phyloP scores from a whole-genome alignment of 2,888 invertebrate genomes.

The Meiosimyza decipiens region DNA sequence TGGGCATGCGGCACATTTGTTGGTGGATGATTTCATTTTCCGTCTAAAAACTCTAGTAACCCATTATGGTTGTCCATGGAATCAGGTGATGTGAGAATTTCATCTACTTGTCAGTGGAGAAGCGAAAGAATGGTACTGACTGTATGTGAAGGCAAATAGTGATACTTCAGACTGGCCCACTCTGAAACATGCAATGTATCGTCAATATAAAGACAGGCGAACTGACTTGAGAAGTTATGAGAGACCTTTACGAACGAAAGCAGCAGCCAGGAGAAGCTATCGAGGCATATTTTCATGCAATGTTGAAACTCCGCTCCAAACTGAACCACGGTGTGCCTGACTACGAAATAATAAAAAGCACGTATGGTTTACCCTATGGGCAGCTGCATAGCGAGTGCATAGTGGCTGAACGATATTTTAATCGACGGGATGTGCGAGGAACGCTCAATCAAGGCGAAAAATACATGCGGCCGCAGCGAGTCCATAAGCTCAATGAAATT shows the following conservation, averaged over 20 bases:
- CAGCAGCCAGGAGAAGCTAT: neutral
- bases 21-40: constrained; percentile 11
- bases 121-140: neutral
- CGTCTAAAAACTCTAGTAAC: no score
- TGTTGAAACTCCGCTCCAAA: constrained; percentile 14
- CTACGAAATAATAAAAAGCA: neutral
- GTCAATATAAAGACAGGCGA: neutral
- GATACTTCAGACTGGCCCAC: neutral
- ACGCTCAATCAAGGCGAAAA: no score
- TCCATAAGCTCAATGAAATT: no score
- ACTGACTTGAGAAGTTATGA: constrained; percentile 3
- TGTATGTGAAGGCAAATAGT: neutral
- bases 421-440: neutral
- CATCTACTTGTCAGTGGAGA: neutral
- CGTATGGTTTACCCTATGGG: constrained; percentile 18
- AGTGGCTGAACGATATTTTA: constrained; percentile 5
- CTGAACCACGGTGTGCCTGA: constrained; percentile 6
- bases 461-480: no score
- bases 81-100: neutral
- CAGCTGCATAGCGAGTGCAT: constrained; percentile 27
- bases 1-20: neutral
- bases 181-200: neutral
- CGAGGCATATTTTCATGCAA: constrained; percentile 10
- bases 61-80: constrained; percentile 2
- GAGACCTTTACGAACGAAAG: neutral